These are phyloP conservation scores for Nomada flava DNA, from an alignment of 2,888 invertebrate species.

Conservation along the genomic window DNA sequence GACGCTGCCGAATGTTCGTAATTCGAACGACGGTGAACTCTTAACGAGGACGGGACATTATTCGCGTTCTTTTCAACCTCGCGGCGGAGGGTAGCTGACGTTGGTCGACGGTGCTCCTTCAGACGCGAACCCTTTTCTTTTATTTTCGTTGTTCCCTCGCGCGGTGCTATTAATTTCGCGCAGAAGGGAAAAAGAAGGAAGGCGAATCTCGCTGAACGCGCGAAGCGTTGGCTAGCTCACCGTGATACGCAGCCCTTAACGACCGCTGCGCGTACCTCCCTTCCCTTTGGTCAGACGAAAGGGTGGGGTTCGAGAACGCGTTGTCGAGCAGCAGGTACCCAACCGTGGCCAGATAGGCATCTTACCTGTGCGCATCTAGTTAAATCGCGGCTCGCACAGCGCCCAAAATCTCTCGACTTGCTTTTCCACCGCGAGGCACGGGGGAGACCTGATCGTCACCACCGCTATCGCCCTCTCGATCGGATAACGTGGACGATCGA, in stretches of 20 bases:
- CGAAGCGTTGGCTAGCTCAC: slow-evolving; percentile 6
- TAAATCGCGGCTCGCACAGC: slow-evolving; percentile 60
- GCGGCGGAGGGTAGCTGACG: slow-evolving; percentile 29
- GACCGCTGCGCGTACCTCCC: neutral
- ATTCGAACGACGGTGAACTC: slow-evolving; percentile 68
- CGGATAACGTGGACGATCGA: slow-evolving; percentile 66
- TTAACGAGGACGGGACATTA: slow-evolving; percentile 64
- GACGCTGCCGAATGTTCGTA: slow-evolving; percentile 65
- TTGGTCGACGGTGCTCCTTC: slow-evolving; percentile 27
- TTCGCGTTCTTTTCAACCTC: slow-evolving; percentile 2
- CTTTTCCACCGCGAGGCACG: slow-evolving; percentile 37
- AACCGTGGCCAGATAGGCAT: slow-evolving; percentile 64
- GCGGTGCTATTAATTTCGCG: slow-evolving; percentile 57
- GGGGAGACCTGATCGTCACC: slow-evolving; percentile 51
- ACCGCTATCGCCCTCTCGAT: slow-evolving; percentile 32
- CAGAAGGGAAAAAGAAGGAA: slow-evolving; percentile 7
- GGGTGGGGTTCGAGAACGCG: slow-evolving; percentile 25
- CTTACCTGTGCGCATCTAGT: slow-evolving; percentile 64
- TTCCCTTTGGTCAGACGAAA: neutral
- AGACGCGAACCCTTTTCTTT: neutral
- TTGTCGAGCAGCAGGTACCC: slow-evolving; percentile 47
- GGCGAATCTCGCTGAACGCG: slow-evolving; percentile 38
- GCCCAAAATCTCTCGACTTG: neutral
- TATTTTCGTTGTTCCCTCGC: slow-evolving; percentile 13
- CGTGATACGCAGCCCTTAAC: slow-evolving; percentile 32